Evolutionary conservation across 1,140 invertebrate species (phyloP).

Genomic region (Micrasema minimum): DNA sequence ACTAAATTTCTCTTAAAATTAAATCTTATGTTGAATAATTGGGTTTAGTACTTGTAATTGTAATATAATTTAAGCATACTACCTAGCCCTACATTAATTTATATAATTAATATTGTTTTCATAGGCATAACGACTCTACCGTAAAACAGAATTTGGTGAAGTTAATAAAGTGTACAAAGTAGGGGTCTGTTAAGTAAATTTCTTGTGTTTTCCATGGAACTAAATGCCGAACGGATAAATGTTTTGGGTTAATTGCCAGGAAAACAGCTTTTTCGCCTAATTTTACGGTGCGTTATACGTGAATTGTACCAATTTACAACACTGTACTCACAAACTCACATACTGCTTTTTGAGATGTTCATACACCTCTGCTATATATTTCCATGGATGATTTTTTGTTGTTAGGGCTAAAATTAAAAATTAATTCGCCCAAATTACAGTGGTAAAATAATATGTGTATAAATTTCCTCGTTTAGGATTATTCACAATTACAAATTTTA

Average conservation of each 20-base stretch:
- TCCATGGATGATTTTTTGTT: not conserved
- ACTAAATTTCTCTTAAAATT: too few species aligned
- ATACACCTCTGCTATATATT: too few species aligned
- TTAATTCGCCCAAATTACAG: not conserved
- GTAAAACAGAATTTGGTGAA: not conserved
- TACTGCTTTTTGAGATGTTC: not conserved
- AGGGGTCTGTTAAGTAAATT: constrained; percentile 8
- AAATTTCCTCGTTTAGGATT: not conserved
- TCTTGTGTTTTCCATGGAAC: constrained; percentile 1
- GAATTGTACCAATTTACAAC: not conserved
- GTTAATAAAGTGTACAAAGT: constrained; percentile 15
- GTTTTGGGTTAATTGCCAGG: constrained; percentile 11
- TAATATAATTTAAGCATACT: not conserved
- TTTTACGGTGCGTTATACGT: constrained; percentile 2
- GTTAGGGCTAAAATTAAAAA: not conserved
- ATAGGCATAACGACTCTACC: not conserved
- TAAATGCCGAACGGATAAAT: constrained; percentile 14
- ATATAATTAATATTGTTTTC: not conserved
- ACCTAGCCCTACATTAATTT: not conserved
- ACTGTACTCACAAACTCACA: not conserved
- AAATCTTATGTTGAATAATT: too few species aligned
- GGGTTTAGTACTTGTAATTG: too few species aligned
- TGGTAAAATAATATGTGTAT: not conserved
- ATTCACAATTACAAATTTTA: too few species aligned
- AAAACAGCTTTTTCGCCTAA: constrained; percentile 12